Evolutionary conservation across 2,888 invertebrate species (phyloP), one percentile per base, ranked within the genome.

Genomic region (Hypselothyrea guttata): DNA sequence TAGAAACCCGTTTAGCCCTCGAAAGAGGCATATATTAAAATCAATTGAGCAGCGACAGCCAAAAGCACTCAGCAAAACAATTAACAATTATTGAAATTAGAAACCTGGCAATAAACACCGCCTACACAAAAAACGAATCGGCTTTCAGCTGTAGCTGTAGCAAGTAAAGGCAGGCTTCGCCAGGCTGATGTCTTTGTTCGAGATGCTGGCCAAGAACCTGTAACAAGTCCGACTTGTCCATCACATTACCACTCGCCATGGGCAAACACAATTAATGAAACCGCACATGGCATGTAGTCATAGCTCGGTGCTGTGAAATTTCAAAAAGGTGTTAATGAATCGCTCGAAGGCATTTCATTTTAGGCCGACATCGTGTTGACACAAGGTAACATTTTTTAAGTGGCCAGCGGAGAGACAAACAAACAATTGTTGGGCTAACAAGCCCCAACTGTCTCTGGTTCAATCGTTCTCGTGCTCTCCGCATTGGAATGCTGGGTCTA

Each of bases 181-280:
- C 31, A 12, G 31, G 28, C 13, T 68, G 71, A 73, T 59, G 53
- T 64, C 73, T 73, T 57, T 64, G 70, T 68, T 71, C 54, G 34
- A 15, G 8, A 22, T 11, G 30, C 18, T 16, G 33, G 49, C 30
- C 28, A 44, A 37, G 42, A 40, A 13, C 7, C 46, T 34, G 22
- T 22, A 22, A 22, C 22, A 22, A 22, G 22, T 22, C 22, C 8
- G 7, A 47, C 46, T 53, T 65, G 72, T 53, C 61, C 81, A 81
- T 76, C 74, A 71, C 61, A 82, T 81, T 78, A 77, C 78, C 72
- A 75, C 58, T 68, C 57, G 75, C 38, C 48, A 51, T 48, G 59
- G 76, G 78, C 84, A 78, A 84, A 84, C 71, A 78, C 71, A 77
- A 82, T 84, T 84, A 78, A 77, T 63, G 82, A 78, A 78, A 77